phyloP scores from a whole-genome alignment of 2,888 invertebrate species.

The Amaurobius ferox region DNA sequence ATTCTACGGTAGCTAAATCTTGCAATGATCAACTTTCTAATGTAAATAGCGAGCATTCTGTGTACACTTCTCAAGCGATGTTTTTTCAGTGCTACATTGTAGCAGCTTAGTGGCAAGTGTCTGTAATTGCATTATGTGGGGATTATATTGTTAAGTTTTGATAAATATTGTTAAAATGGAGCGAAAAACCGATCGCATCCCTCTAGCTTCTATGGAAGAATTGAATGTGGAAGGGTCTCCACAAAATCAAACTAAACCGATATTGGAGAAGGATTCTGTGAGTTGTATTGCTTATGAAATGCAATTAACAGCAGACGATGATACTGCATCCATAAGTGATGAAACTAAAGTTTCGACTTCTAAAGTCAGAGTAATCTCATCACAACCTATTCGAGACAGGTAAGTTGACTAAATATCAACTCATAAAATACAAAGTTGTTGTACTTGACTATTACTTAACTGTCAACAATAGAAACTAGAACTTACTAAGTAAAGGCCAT shows the following conservation, averaged over 20 bases:
- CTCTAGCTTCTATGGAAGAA: constrained; percentile 71
- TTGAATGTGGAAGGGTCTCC: constrained; percentile 65
- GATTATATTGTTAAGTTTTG: too few species aligned
- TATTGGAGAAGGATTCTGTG: constrained; percentile 10
- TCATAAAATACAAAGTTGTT: too few species aligned
- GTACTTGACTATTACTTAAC: too few species aligned
- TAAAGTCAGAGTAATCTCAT: not conserved
- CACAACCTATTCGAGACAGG: constrained; percentile 35
- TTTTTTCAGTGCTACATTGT: too few species aligned
- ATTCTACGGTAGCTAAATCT: too few species aligned
- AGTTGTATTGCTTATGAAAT: constrained; percentile 26
- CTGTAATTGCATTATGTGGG: too few species aligned
- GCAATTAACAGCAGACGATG: constrained; percentile 6
- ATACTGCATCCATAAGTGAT: not conserved
- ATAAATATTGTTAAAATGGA: constrained; percentile 29
- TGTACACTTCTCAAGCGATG: too few species aligned
- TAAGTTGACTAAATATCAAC: not conserved
- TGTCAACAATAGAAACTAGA: too few species aligned
- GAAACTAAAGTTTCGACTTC: not conserved
- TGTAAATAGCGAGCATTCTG: too few species aligned
- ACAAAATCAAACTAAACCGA: constrained; percentile 10
- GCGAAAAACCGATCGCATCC: constrained; percentile 48
- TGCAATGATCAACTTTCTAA: too few species aligned
- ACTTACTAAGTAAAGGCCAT: too few species aligned
- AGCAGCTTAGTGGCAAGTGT: too few species aligned